Conservation (phyloP, 2,888 invertebrate species). For the Zootermopsis nevadensis region DNA sequence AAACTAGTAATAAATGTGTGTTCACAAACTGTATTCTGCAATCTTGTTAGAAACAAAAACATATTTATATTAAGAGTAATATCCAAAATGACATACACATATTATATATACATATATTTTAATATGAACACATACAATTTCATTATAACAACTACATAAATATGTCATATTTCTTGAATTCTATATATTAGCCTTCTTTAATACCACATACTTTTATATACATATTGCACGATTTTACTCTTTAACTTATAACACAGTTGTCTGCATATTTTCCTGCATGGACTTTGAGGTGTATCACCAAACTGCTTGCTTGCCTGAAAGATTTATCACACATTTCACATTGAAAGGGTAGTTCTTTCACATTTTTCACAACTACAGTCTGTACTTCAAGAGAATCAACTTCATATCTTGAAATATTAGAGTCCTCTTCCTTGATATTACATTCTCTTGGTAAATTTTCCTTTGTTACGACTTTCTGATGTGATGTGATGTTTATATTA, state of each 20-base stretch:
- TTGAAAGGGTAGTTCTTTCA: slow-evolving; percentile 12
- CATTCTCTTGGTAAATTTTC: background rate
- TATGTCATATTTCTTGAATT: too few species aligned
- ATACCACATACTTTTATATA: background rate
- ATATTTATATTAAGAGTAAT: too few species aligned
- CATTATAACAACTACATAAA: too few species aligned
- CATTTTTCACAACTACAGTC: background rate
- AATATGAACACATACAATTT: too few species aligned
- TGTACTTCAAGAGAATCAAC: background rate
- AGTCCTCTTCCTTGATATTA: background rate
- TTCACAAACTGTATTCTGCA: too few species aligned
- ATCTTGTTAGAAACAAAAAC: too few species aligned
- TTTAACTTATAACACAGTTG: slow-evolving; percentile 35
- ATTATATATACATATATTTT: too few species aligned
- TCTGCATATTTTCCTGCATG: slow-evolving; percentile 36
- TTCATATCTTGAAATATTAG: background rate
- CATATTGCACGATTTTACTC: background rate
- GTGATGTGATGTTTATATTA: background rate
- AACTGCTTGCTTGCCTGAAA: slow-evolving; percentile 29
- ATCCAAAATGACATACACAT: too few species aligned
- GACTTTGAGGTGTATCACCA: slow-evolving; percentile 31
- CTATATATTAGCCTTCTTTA: background rate
- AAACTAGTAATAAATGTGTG: too few species aligned
- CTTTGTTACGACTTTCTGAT: background rate
- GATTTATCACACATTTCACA: slow-evolving; percentile 29